Evolutionary conservation across 1,140 invertebrate genomes (phyloP).

Genomic region (Pantala flavescens): DNA sequence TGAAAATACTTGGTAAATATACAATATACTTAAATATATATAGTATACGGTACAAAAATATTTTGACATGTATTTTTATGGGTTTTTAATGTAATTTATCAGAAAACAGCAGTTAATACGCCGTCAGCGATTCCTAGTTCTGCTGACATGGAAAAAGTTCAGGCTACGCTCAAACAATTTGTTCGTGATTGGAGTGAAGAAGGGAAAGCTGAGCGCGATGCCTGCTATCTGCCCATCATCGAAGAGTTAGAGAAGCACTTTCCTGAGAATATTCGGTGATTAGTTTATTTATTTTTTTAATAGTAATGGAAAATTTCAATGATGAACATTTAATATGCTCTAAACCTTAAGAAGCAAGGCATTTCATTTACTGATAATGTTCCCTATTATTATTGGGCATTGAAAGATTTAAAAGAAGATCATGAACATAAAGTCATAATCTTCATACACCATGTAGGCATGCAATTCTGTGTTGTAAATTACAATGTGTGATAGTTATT

Average conservation of each 20-base stretch:
- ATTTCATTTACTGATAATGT: no score
- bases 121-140: constrained; percentile 24
- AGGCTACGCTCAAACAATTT: constrained; percentile 88
- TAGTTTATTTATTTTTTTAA: no score
- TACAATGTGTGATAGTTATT: no score
- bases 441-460: no score
- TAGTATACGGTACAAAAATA: no score
- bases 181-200: constrained; percentile 88
- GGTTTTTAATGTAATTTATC: no score
- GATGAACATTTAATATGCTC: constrained; percentile 13
- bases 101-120: constrained; percentile 29
- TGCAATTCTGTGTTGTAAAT: no score
- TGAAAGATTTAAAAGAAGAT: no score
- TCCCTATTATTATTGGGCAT: no score
- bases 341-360: not conserved
- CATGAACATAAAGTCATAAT: no score
- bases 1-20: constrained; percentile 24
- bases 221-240: constrained; percentile 87
- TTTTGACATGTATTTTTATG: no score
- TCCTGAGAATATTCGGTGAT: constrained; percentile 45
- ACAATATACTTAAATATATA: no score
- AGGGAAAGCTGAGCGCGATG: constrained; percentile 68
- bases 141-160: constrained; percentile 71
- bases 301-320: constrained; percentile 11
- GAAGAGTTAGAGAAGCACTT: constrained; percentile 68